Base-by-base conservation (phyloP, 2,113 vertebrate genomes). In the Tympanuchus pallidicinctus region DNA sequence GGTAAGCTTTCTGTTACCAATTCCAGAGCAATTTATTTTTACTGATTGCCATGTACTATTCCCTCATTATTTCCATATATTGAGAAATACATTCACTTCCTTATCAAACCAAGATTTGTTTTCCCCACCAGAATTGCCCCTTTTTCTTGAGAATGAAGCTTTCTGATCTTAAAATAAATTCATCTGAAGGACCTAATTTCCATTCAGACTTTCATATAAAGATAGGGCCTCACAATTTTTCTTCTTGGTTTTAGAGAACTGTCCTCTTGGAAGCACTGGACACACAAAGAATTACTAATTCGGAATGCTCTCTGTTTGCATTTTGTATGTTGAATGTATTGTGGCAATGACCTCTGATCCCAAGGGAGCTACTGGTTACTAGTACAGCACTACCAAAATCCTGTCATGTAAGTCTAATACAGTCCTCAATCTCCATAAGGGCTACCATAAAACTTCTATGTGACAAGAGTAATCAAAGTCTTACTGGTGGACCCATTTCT, bases 1-100 rank as follows among this genome's bases (percentile, higher is more conserved):
- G n/a, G n/a, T n/a, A n/a, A 60, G 18, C 19, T 89, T 75, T 17
- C 12, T 76, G 25, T 24, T 90, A 81, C 3, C 21, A 86, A 20
- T 67, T 92, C 43, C 14, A 69, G 20, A 78, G 9, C 21, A 81
- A 28, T 90, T 77, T 79, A 14, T 88, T 92, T 78, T 18, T 67
- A 86, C 71, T 82, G 84, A 81, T 86, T 2, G 0, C 38, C 81
- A 10, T 36, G 16, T 24, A 27, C 67, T 42, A 16, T 56, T 86
- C 22, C 6, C 2, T 27, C 32, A 81, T 25, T 6, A 52, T 72
- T 89, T 91, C 60, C n/a, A 36, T 82, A 27, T 84, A 32, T n/a
- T 86, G 40, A 85, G 67, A 88, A 79, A 43, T 45, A 61, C 54
- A 88, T 86, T 79, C 50, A 61, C 24, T 71, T 79, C 16, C 14